phyloP scores from a whole-genome alignment of 2,888 invertebrate genomes.

The Luffia ferchaultella region DNA sequence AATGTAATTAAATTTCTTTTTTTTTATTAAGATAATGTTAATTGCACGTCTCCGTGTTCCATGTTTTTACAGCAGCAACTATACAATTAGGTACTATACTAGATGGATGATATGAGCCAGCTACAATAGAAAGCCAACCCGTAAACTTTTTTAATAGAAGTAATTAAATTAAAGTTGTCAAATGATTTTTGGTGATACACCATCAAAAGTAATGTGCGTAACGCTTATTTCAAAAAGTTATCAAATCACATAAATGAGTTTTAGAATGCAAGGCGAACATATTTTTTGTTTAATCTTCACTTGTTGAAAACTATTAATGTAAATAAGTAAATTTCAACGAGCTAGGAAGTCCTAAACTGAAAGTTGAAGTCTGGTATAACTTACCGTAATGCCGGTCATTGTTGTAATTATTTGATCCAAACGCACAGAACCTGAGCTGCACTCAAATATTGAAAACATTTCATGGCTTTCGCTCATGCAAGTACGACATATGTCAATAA shows the following conservation, averaged over 20 bases:
- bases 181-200: neutral
- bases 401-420: no score
- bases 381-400: no score
- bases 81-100: neutral
- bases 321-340: no score
- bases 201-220: neutral
- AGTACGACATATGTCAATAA: neutral
- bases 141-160: neutral
- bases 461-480: neutral
- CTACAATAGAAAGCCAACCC: neutral
- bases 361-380: no score
- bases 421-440: no score
- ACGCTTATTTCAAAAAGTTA: neutral
- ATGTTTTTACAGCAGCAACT: no score
- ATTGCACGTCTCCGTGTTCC: no score
- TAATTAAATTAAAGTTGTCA: neutral
- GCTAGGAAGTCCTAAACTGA: no score
- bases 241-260: no score
- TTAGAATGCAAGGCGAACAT: neutral
- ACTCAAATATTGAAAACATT: neutral
- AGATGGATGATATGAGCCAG: neutral
- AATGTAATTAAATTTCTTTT: no score
- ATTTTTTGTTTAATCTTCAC: neutral
- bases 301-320: no score
- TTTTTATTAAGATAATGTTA: no score